phyloP scores from a whole-genome alignment of 2,888 invertebrate genomes.

The Lasioglossum calceatum region DNA sequence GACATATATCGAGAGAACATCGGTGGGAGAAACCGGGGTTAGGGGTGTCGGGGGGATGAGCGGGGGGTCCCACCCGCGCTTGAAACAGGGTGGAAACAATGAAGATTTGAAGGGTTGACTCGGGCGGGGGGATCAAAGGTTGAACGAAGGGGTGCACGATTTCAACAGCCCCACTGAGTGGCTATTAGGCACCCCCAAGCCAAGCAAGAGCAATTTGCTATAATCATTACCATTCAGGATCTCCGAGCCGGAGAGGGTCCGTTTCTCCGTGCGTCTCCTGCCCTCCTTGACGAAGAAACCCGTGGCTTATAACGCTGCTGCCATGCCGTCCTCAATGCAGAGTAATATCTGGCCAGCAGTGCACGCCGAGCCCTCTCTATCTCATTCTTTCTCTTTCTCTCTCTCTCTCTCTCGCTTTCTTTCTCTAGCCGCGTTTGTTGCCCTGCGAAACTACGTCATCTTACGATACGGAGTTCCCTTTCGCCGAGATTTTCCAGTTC shows the following conservation, averaged over 20 bases:
- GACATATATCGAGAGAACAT: conserved; percentile 69
- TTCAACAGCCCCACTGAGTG: conserved; percentile 82
- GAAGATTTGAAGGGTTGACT: conserved; percentile 80
- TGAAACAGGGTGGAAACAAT: conserved; percentile 78
- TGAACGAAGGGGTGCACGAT: conserved; percentile 79
- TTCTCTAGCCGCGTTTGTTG: not conserved
- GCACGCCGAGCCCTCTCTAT: conserved; percentile 9
- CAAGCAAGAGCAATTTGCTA: conserved; percentile 81
- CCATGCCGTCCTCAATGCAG: conserved; percentile 59
- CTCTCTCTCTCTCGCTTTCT: not conserved
- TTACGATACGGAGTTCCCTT: not conserved
- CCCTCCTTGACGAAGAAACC: conserved; percentile 66
- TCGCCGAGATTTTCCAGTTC: not conserved
- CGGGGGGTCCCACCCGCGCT: conserved; percentile 59
- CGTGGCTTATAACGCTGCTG: conserved; percentile 60
- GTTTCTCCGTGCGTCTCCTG: conserved; percentile 70
- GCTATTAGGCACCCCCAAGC: conserved; percentile 81
- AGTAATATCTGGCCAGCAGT: conserved; percentile 63
- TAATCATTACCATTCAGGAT: conserved; percentile 82
- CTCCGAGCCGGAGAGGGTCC: conserved; percentile 75
- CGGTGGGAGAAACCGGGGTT: conserved; percentile 42
- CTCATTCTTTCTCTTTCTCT: not conserved
- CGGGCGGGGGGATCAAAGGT: conserved; percentile 82
- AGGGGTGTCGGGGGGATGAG: conserved; percentile 7
- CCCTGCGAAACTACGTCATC: not conserved